Percentiles rank a stretch among this genome's conserved stretches.
Conservation (phyloP, 1,140 invertebrate species). For the Drosophila sechellia region DNA sequence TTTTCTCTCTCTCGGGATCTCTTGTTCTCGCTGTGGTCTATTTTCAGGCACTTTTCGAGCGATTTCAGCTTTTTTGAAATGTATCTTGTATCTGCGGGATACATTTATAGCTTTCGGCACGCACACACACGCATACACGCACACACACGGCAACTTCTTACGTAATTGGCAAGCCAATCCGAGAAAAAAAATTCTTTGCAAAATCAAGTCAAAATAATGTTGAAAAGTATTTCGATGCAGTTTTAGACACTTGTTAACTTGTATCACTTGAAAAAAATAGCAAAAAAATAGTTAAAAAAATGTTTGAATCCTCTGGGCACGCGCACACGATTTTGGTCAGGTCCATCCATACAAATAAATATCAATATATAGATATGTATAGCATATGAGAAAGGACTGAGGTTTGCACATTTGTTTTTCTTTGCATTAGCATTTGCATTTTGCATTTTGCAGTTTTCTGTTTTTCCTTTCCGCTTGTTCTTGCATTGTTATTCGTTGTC, state of each 20-base stretch:
- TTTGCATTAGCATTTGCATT: slow-evolving; percentile 21
- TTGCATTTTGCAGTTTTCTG: slow-evolving; percentile 19
- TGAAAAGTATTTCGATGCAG: slow-evolving; percentile 13
- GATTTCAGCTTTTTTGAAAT: slow-evolving; percentile 37
- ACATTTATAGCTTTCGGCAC: slow-evolving; percentile 68
- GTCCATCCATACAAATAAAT: not conserved
- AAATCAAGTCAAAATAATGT: slow-evolving; percentile 3
- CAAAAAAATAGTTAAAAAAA: slow-evolving; percentile 42
- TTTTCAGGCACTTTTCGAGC: slow-evolving; percentile 62
- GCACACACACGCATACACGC: slow-evolving; percentile 35
- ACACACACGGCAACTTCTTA: slow-evolving; percentile 50
- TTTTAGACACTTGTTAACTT: slow-evolving; percentile 18
- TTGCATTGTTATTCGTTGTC: slow-evolving; percentile 30
- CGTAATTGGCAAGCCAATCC: slow-evolving; percentile 49
- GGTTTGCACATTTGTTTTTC: slow-evolving; percentile 9
- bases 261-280: slow-evolving; percentile 68
- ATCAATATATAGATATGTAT: slow-evolving; percentile 3
- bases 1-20: slow-evolving; percentile 9
- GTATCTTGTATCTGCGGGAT: slow-evolving; percentile 60
- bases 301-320: slow-evolving; percentile 27
- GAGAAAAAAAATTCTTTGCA: slow-evolving; percentile 17
- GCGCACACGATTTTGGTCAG: slow-evolving; percentile 8
- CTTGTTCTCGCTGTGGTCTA: slow-evolving; percentile 50
- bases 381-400: slow-evolving; percentile 2
- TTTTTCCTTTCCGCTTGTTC: slow-evolving; percentile 1